These are phyloP conservation scores for Emydoidea blandingii DNA, from an alignment of 2,797 vertebrate species.

Conservation along the genomic window DNA sequence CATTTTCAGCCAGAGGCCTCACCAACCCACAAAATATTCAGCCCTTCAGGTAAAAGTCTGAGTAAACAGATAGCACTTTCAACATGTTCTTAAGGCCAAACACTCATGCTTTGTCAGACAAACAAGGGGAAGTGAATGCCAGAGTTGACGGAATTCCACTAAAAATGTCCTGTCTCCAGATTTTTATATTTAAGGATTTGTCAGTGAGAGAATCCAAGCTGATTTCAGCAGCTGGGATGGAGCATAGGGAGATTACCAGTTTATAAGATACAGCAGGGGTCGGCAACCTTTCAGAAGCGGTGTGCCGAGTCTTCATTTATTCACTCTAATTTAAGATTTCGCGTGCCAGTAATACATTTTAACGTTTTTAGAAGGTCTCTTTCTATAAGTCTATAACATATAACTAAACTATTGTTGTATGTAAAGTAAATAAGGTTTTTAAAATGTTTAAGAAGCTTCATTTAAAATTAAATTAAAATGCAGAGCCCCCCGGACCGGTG, in stretches of 20 bases:
- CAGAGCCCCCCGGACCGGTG: too few species aligned
- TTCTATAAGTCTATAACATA: too few species aligned
- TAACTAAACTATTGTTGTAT: too few species aligned
- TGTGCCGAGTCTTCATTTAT: too few species aligned
- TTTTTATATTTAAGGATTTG: constrained; percentile 11
- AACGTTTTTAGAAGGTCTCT: too few species aligned
- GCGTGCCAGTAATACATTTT: too few species aligned
- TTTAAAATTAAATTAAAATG: too few species aligned
- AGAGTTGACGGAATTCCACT: background rate
- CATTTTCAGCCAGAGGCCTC: background rate
- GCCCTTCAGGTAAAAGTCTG: background rate
- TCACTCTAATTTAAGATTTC: too few species aligned
- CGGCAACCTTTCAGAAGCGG: too few species aligned
- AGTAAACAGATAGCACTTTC: rapidly evolving
- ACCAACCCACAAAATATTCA: background rate
- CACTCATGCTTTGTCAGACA: background rate
- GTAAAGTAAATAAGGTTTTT: too few species aligned
- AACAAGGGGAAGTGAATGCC: background rate
- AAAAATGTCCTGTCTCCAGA: background rate
- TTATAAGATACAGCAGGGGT: background rate
- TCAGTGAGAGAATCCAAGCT: background rate
- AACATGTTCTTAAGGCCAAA: constrained; percentile 10
- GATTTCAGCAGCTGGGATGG: background rate
- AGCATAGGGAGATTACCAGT: background rate
- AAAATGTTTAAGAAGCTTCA: too few species aligned